A percentile compares a stretch with the other conserved stretches of the same genome.
phyloP scores from a whole-genome alignment of 2,888 invertebrate species.

The Cheilosia pagana region DNA sequence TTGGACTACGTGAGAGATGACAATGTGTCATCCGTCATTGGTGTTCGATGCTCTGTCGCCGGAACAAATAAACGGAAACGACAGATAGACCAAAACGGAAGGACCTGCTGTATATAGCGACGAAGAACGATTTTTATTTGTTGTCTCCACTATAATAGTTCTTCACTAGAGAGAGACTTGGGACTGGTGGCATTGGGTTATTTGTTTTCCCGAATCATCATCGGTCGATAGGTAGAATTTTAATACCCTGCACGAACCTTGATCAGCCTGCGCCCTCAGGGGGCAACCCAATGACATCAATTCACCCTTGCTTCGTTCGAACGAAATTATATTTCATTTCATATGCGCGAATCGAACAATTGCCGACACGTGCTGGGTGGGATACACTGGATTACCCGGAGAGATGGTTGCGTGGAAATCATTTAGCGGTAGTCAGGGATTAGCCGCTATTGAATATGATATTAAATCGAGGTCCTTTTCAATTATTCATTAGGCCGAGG shows the following conservation, averaged over 20 bases:
- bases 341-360: slow-evolving; percentile 74
- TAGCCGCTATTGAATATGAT: slow-evolving; percentile 75
- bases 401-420: slow-evolving; percentile 76
- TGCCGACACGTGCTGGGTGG: slow-evolving; percentile 76
- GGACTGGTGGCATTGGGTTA: slow-evolving; percentile 49
- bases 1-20: slow-evolving; percentile 49
- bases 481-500: slow-evolving; percentile 65
- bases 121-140: slow-evolving; percentile 22
- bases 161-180: slow-evolving; percentile 19
- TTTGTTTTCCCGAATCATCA: slow-evolving; percentile 68
- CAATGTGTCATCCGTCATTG: slow-evolving; percentile 67
- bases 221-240: slow-evolving; percentile 58
- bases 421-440: slow-evolving; percentile 77
- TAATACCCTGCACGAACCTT: slow-evolving; percentile 63
- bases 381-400: slow-evolving; percentile 75
- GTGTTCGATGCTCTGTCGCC: slow-evolving; percentile 46
- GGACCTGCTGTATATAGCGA: slow-evolving; percentile 47
- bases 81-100: slow-evolving; percentile 36
- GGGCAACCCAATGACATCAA: slow-evolving; percentile 49
- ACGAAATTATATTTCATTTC: slow-evolving; percentile 53
- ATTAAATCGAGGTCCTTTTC: slow-evolving; percentile 74
- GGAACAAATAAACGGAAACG: slow-evolving; percentile 71
- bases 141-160: not conserved
- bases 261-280: slow-evolving; percentile 53
- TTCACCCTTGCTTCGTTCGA: not conserved